Conservation (phyloP, 2,113 vertebrate species). For the Petromus typicus region DNA sequence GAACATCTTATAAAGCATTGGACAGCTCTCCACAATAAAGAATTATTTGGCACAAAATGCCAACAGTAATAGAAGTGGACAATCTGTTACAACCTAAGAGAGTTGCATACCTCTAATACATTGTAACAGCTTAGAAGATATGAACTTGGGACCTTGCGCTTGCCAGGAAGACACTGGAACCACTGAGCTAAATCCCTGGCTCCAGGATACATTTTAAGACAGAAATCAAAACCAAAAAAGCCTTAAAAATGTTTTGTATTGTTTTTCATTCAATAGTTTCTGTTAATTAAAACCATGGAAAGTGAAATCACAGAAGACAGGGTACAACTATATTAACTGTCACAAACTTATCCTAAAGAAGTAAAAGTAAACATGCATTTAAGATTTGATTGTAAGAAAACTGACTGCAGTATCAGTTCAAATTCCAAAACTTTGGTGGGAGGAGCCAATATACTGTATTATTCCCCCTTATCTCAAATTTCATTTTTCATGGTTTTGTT, state of each 20-base stretch:
- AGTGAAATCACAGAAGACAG: too few relatives aligned
- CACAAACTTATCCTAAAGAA: slow-evolving; percentile 17
- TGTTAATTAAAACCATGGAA: not conserved
- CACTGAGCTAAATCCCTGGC: too few relatives aligned
- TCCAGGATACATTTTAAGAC: not conserved
- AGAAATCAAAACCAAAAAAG: slow-evolving; percentile 1
- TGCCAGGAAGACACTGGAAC: too few relatives aligned
- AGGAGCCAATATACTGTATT: not conserved
- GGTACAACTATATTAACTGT: not conserved
- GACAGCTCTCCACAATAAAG: not conserved
- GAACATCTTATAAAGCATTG: not conserved
- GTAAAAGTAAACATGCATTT: slow-evolving; percentile 16
- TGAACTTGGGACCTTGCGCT: too few relatives aligned
- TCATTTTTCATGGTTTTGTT: not conserved
- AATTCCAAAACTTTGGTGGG: not conserved
- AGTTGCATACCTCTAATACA: not conserved
- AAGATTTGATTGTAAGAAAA: not conserved
- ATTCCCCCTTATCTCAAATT: not conserved
- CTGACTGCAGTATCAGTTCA: not conserved
- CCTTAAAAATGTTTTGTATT: slow-evolving; percentile 29
- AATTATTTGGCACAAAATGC: not conserved
- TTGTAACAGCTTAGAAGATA: not conserved
- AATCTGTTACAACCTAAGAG: not conserved
- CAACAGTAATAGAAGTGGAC: not conserved
- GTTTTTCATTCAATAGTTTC: not conserved